Evolutionary conservation across 2,113 vertebrate species (phyloP).

Genomic region (Passerina amoena): DNA sequence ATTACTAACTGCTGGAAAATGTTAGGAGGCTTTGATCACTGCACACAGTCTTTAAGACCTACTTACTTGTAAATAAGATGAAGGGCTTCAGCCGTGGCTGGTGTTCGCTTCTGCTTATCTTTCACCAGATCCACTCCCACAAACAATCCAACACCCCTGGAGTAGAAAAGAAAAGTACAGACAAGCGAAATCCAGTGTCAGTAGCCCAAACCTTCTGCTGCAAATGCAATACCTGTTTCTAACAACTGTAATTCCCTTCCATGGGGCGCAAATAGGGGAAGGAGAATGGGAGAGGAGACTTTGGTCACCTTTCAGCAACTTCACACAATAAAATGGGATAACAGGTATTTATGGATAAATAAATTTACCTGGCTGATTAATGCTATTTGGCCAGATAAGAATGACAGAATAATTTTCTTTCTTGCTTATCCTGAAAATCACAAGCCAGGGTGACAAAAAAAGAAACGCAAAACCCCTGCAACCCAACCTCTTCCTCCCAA

Average conservation of each 20-base stretch:
- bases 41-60: not conserved
- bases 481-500: rapidly evolving
- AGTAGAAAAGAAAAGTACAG: not conserved
- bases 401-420: not conserved
- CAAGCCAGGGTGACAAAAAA: not conserved
- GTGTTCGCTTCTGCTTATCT: constrained; percentile 81
- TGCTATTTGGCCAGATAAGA: not conserved
- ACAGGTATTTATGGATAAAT: not conserved
- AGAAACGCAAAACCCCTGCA: rapidly evolving
- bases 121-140: constrained; percentile 91
- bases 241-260: not conserved
- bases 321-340: not conserved
- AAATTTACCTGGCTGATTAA: not conserved
- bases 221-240: not conserved
- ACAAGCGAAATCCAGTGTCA: not conserved
- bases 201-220: not conserved
- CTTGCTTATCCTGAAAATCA: not conserved
- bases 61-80: constrained; percentile 90
- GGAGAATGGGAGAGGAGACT: not conserved
- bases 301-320: not conserved
- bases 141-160: constrained; percentile 90
- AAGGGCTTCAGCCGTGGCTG: constrained; percentile 93
- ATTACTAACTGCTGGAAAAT: not conserved
- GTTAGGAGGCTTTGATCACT: not conserved
- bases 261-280: rapidly evolving